phyloP scores from a whole-genome alignment of 2,113 vertebrate genomes.

The Lamprologus callipterus region DNA sequence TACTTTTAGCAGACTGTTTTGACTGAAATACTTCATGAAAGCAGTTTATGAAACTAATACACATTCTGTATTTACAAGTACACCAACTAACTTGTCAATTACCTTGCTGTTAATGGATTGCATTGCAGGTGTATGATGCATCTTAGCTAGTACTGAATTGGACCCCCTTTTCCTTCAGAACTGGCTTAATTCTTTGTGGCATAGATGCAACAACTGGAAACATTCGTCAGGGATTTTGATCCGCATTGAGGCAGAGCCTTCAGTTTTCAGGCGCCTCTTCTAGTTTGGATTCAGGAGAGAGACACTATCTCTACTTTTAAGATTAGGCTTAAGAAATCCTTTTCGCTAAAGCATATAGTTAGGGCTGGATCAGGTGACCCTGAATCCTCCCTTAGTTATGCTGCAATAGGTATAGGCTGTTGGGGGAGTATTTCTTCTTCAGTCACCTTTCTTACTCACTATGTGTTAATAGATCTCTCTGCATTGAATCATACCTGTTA shows the following conservation, averaged over 20 bases:
- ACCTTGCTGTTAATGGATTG: not conserved
- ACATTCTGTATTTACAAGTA: not conserved
- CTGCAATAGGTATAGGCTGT: not conserved
- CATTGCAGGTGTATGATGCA: not conserved
- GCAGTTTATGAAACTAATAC: not conserved
- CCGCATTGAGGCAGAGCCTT: not conserved
- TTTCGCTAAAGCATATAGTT: not conserved
- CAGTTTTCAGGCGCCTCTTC: not conserved
- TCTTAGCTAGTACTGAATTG: not conserved
- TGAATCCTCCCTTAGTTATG: not conserved
- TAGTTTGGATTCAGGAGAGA: not conserved
- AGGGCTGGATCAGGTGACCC: not conserved
- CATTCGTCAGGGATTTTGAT: not conserved
- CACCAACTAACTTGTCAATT: not conserved
- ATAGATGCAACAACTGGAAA: not conserved
- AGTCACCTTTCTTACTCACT: fast-evolving
- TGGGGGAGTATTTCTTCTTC: not conserved
- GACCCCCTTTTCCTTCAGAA: not conserved
- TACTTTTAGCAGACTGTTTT: not conserved
- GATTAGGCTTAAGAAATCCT: not conserved
- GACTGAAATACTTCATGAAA: not conserved
- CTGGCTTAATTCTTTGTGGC: not conserved
- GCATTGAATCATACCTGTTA: not conserved
- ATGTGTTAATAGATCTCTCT: fast-evolving
- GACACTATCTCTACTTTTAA: not conserved